These are phyloP conservation scores for Luscinia luscinia DNA, from an alignment of 2,797 vertebrate species.

Conservation along the genomic window DNA sequence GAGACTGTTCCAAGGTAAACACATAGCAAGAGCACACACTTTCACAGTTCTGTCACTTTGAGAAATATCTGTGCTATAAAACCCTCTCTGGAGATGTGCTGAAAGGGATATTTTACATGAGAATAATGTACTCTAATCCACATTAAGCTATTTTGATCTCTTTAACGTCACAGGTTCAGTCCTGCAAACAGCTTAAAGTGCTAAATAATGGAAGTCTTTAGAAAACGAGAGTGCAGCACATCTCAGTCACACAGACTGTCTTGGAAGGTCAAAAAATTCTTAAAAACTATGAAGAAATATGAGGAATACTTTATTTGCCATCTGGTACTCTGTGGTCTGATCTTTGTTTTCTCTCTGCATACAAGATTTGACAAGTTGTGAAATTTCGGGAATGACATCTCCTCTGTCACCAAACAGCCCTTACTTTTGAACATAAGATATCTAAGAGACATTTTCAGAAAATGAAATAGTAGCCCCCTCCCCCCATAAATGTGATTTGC, in stretches of 20 bases:
- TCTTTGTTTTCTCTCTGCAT: neutral
- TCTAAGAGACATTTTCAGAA: neutral
- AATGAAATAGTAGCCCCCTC: neutral
- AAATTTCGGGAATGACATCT: neutral
- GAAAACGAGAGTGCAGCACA: neutral
- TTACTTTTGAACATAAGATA: neutral
- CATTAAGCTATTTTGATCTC: neutral
- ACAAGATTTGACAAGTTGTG: neutral
- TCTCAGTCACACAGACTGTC: neutral
- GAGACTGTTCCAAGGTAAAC: slow-evolving; percentile 22
- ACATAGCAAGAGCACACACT: neutral
- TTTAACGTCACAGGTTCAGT: neutral
- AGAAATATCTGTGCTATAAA: neutral
- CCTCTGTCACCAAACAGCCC: neutral
- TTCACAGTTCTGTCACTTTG: neutral
- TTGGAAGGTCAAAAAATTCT: neutral
- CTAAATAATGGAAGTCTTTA: neutral
- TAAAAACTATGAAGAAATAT: neutral
- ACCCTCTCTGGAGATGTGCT: neutral
- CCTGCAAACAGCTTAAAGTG: neutral
- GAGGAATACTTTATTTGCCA: neutral
- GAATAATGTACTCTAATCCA: neutral
- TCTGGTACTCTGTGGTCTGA: neutral
- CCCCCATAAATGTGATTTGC: neutral
- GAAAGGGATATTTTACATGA: neutral